These are phyloP conservation scores for Portunus trituberculatus DNA, from an alignment of 1,140 invertebrate genomes.

Conservation along the genomic window DNA sequence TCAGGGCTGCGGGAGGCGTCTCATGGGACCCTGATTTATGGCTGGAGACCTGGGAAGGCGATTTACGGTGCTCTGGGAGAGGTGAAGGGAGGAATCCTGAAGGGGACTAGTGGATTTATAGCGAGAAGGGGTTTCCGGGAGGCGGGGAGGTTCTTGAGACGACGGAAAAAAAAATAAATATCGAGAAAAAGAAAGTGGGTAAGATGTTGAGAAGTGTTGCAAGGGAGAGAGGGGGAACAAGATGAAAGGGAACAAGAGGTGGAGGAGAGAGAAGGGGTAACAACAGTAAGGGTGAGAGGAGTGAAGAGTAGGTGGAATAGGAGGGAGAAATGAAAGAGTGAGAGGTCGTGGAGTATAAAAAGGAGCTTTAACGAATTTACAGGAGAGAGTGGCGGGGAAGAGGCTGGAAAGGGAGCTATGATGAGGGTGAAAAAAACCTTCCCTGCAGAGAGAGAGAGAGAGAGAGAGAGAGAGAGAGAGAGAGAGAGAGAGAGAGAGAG, in stretches of 20 bases:
- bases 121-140: not conserved
- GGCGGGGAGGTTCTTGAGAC: not conserved
- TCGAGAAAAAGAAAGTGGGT: not conserved
- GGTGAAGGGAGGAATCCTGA: slow-evolving; percentile 7
- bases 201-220: too few species aligned
- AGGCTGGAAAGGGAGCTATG: not conserved
- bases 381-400: not conserved
- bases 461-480: not conserved
- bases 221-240: too few species aligned
- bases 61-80: not conserved
- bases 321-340: not conserved
- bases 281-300: too few species aligned
- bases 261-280: too few species aligned
- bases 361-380: not conserved
- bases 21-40: not conserved
- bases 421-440: not conserved
- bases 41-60: not conserved
- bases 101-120: slow-evolving; percentile 1
- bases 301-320: too few species aligned
- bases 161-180: not conserved
- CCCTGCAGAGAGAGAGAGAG: not conserved
- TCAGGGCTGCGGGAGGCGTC: not conserved
- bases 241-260: too few species aligned
- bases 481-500: slow-evolving; percentile 7
- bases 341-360: not conserved